Conservation (phyloP, 2,797 vertebrate genomes). For the Schizothorax lantsangensis region DNA sequence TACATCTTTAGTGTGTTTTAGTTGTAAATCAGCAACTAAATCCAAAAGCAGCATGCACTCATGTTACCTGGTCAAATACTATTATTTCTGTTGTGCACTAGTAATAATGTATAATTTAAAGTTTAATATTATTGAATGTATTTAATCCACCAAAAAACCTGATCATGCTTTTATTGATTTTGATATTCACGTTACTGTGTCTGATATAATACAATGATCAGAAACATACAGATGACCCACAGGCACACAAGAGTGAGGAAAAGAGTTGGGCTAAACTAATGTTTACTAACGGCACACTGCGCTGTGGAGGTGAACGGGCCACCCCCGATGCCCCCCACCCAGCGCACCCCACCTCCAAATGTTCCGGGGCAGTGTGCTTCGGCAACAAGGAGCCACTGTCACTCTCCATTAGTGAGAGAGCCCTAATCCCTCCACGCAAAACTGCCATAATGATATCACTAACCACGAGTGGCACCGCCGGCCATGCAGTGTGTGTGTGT, state of each 20-base stretch:
- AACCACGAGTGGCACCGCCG: constrained; percentile 47
- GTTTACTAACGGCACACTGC: neutral
- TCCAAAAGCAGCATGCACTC: neutral
- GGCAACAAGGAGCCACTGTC: constrained; percentile 57
- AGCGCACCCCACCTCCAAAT: constrained; percentile 20
- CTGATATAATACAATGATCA: neutral
- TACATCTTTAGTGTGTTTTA: neutral
- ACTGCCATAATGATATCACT: constrained; percentile 58
- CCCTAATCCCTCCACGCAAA: constrained; percentile 48
- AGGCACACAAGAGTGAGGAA: neutral
- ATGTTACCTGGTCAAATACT: neutral
- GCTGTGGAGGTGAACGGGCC: constrained; percentile 14
- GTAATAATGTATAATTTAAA: neutral
- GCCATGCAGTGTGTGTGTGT: constrained; percentile 20
- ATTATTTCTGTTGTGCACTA: neutral
- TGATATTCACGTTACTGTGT: neutral
- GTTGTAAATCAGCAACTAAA: neutral
- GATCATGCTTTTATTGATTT: neutral
- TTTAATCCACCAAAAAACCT: neutral
- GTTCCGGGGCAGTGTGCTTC: constrained; percentile 44
- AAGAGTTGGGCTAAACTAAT: neutral
- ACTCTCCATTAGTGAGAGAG: constrained; percentile 44
- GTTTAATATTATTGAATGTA: neutral
- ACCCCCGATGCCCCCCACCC: neutral
- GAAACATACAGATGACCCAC: neutral